Evolutionary conservation across 2,113 vertebrate genomes (phyloP), one percentile per base, ranked within the genome.

Genomic region (Heloderma charlesbogerti): DNA sequence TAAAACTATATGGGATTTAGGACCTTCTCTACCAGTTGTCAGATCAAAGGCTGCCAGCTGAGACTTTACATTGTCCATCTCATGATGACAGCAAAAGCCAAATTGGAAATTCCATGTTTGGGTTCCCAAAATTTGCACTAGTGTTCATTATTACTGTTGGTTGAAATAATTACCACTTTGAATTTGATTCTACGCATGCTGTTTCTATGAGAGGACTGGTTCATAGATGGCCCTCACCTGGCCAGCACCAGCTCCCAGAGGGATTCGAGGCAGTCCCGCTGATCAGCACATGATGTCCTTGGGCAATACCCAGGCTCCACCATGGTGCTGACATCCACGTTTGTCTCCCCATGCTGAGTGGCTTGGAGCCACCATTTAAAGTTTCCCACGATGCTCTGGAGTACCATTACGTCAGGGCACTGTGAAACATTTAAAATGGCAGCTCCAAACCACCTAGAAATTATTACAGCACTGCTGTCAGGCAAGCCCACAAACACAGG

Each of bases 21-120:
- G 90, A 84, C 1, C 40, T 90, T 87, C 92, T 90, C 91, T 71
- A 78, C 20, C 6, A 27, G 1, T 9, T 40, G 81, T 93, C 89
- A 93, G 92, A 92, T 31, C 45, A 77, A 72, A 74, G 48, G 0
- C 0, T 43, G 22, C 72, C 40, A 69, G n/a, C 57, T 92, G 88
- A 91, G 89, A 90, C 72, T 78, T 85, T 78, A 67, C 83, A 66
- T 25, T 66, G 84, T 84, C 91, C 84, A 90, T 88, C 60, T 63
- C 2, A 87, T 45, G 94, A 1, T 60, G 89, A 93, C 51, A 15
- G 31, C 43, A 92, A 48, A 93, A 95, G 8, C 93, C 87, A 43
- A 92, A 31, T n/a, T 91, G 82, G 79, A 94, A 94, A 94, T 92
- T 60, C 2, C 37, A 66, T 77, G 29, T 8, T 74, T 43, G 40